Evolutionary conservation across 2,113 vertebrate genomes (phyloP).

Genomic region (Apeltes quadracus): DNA sequence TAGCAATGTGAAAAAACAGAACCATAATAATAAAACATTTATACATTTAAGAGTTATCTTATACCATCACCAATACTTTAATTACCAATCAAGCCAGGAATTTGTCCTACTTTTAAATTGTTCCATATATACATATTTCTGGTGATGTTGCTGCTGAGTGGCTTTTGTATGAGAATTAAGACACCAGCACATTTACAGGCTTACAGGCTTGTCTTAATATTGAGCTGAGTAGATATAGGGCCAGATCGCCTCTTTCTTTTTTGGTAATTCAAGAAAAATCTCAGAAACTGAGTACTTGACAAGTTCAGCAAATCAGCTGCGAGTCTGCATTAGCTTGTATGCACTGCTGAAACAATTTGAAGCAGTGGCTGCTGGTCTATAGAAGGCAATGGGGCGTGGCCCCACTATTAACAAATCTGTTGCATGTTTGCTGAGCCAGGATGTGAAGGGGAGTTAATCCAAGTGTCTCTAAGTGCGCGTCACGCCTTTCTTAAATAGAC

Average conservation of each 20-base stretch:
- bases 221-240: neutral
- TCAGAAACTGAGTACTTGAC: conserved; percentile 27
- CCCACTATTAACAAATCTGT: too few relatives aligned
- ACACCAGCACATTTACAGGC: conserved; percentile 22
- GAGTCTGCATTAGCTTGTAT: neutral
- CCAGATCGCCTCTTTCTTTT: conserved; percentile 22
- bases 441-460: too few relatives aligned
- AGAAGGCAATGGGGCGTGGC: too few relatives aligned
- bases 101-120: neutral
- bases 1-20: neutral
- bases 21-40: neutral
- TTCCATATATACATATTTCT: neutral
- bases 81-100: neutral
- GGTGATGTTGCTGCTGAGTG: neutral
- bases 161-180: neutral
- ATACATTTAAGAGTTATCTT: neutral
- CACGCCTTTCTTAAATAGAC: too few relatives aligned
- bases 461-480: too few relatives aligned
- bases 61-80: too few relatives aligned
- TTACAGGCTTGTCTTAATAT: conserved; percentile 24
- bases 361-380: too few relatives aligned
- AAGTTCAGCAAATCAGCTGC: conserved; percentile 28
- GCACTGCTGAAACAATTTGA: conserved; percentile 35
- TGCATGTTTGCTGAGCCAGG: too few relatives aligned
- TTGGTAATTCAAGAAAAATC: conserved; percentile 12